A percentile compares a stretch with the other conserved stretches of the same genome.
These are phyloP conservation scores for Mesorhabditis belari DNA, from an alignment of 2,888 invertebrate species.

Conservation along the genomic window DNA sequence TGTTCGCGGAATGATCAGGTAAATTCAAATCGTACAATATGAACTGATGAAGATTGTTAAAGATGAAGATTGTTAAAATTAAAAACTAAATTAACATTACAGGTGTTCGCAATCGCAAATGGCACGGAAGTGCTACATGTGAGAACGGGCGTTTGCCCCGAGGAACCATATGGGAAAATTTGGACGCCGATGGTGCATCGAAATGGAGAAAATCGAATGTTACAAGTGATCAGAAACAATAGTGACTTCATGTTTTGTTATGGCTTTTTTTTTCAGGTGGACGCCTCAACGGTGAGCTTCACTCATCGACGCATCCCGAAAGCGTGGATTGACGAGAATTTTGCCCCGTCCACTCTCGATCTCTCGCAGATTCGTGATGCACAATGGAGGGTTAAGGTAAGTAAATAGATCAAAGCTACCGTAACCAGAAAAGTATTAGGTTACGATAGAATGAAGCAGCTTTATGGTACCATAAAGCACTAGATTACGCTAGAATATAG, in stretches of 20 bases:
- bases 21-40: background rate
- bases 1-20: slow-evolving; percentile 12
- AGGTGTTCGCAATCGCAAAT: slow-evolving; percentile 12
- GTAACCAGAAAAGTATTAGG: too few species aligned
- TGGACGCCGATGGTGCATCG: slow-evolving; percentile 16
- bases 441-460: too few species aligned
- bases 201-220: background rate
- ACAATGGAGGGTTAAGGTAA: slow-evolving; percentile 16
- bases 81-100: too few species aligned
- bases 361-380: slow-evolving; percentile 12
- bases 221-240: background rate
- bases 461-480: too few species aligned
- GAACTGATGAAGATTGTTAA: background rate
- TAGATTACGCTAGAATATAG: too few species aligned
- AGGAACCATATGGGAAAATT: slow-evolving; percentile 16
- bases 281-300: slow-evolving; percentile 1
- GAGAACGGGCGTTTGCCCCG: slow-evolving; percentile 10
- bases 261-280: slow-evolving; percentile 7
- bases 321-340: background rate
- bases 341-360: slow-evolving; percentile 7
- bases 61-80: too few species aligned
- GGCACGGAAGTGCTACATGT: slow-evolving; percentile 6
- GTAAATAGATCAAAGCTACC: background rate
- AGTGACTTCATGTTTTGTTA: background rate
- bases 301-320: slow-evolving; percentile 11